Percentiles rank a stretch among this genome's conserved stretches.
These are phyloP conservation scores for Coptotermes formosanus DNA, from an alignment of 1,140 invertebrate genomes.

Conservation along the genomic window DNA sequence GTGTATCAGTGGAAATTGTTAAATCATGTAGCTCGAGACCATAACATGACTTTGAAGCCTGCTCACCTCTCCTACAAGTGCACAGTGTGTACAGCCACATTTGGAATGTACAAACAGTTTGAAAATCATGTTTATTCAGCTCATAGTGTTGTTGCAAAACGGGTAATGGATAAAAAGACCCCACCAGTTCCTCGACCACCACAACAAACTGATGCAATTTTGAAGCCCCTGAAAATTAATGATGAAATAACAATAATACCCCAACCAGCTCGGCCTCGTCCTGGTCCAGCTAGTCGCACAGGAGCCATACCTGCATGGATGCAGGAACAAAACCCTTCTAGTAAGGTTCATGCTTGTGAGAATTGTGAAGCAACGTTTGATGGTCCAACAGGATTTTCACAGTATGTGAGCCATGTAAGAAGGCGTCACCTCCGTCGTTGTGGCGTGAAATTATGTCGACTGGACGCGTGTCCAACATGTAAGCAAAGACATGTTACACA, in stretches of 20 bases:
- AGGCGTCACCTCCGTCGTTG: conserved; percentile 31
- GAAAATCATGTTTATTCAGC: conserved; percentile 92
- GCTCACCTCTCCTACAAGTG: conserved; percentile 92
- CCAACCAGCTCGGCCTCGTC: conserved; percentile 68
- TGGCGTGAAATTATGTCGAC: conserved; percentile 31
- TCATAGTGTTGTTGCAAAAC: conserved; percentile 80
- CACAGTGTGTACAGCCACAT: conserved; percentile 90
- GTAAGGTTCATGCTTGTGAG: conserved; percentile 31
- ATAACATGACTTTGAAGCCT: conserved; percentile 86
- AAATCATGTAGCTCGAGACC: conserved; percentile 86
- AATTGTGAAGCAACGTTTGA: conserved; percentile 34
- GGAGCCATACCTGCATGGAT: conserved; percentile 24
- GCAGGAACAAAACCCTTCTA: conserved; percentile 16
- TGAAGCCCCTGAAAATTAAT: conserved; percentile 82
- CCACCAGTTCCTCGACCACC: conserved; percentile 41
- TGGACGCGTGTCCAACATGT: conserved; percentile 33
- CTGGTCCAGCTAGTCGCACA: conserved; percentile 33
- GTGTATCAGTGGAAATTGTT: conserved; percentile 91
- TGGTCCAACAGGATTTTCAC: conserved; percentile 29
- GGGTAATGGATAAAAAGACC: conserved; percentile 73
- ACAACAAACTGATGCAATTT: conserved; percentile 57
- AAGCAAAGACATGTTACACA: conserved; percentile 25
- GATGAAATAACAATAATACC: conserved; percentile 92
- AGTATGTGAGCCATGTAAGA: conserved; percentile 29
- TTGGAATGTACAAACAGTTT: conserved; percentile 93